Conservation (phyloP, 2,888 invertebrate genomes). For the Pheosia gnoma region DNA sequence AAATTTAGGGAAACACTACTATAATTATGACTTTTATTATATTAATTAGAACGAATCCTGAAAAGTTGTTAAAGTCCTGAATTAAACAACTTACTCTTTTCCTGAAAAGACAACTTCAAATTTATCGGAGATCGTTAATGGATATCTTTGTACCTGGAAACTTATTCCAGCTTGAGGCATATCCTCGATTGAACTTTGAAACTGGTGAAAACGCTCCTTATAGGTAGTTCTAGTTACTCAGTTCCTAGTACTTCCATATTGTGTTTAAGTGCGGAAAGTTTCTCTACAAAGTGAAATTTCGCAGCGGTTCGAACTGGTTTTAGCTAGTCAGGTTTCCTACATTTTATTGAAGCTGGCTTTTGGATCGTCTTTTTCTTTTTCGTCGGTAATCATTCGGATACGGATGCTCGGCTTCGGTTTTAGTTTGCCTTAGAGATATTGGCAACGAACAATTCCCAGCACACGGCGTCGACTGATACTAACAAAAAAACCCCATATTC, state of each 20-base stretch:
- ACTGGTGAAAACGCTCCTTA: not conserved
- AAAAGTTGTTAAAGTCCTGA: too few relatives aligned
- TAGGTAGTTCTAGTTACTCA: conserved; percentile 4
- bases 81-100: too few relatives aligned
- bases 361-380: not conserved
- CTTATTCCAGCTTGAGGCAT: not conserved
- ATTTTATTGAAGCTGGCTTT: conserved; percentile 4
- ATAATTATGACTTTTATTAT: too few relatives aligned
- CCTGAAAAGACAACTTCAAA: not conserved
- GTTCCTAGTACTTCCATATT: conserved; percentile 8
- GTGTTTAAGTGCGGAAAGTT: conserved; percentile 15
- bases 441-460: not conserved
- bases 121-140: not conserved
- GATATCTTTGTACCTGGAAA: not conserved
- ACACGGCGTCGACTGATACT: not conserved
- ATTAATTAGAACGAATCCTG: too few relatives aligned
- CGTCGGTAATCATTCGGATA: not conserved
- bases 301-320: conserved; percentile 10
- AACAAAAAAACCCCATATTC: too few relatives aligned
- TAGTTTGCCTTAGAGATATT: not conserved
- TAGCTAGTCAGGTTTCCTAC: not conserved
- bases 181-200: not conserved
- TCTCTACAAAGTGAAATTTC: conserved; percentile 20
- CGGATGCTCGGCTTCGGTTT: not conserved
- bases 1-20: too few relatives aligned